Percentiles rank a stretch among this genome's conserved stretches.
Conservation (phyloP, 2,888 invertebrate species). For the Gymnocheta viridis region DNA sequence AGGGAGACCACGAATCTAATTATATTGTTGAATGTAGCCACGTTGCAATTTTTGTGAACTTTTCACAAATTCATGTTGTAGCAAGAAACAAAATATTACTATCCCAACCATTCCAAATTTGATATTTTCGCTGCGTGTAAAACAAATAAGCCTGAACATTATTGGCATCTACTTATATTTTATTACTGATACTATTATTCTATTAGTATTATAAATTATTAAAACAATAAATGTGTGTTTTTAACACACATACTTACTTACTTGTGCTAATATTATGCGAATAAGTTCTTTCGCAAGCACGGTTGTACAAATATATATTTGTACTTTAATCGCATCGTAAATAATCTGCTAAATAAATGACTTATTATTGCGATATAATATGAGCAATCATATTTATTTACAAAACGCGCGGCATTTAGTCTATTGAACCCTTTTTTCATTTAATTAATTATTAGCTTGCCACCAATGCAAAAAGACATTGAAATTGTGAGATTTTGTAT, state of each 20-base stretch:
- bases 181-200: background rate
- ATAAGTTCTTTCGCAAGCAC: background rate
- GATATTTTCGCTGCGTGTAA: too few species aligned
- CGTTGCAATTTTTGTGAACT: too few species aligned
- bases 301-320: background rate
- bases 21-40: too few species aligned
- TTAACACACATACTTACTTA: background rate
- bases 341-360: constrained; percentile 52
- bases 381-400: background rate
- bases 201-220: constrained; percentile 47
- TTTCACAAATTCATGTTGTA: too few species aligned
- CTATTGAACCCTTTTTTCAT: constrained; percentile 43
- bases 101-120: too few species aligned
- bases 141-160: too few species aligned
- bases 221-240: constrained; percentile 49
- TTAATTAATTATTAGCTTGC: background rate
- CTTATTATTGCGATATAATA: constrained; percentile 43
- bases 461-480: background rate
- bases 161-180: constrained; percentile 4
- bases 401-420: constrained; percentile 43
- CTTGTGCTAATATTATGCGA: constrained; percentile 25
- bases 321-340: constrained; percentile 41
- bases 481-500: constrained; percentile 38
- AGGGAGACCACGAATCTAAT: too few species aligned
- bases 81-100: too few species aligned